A percentile compares a stretch with the other conserved stretches of the same genome.
Conservation (phyloP, 2,797 vertebrate genomes). For the Sphaeramia orbicularis region DNA sequence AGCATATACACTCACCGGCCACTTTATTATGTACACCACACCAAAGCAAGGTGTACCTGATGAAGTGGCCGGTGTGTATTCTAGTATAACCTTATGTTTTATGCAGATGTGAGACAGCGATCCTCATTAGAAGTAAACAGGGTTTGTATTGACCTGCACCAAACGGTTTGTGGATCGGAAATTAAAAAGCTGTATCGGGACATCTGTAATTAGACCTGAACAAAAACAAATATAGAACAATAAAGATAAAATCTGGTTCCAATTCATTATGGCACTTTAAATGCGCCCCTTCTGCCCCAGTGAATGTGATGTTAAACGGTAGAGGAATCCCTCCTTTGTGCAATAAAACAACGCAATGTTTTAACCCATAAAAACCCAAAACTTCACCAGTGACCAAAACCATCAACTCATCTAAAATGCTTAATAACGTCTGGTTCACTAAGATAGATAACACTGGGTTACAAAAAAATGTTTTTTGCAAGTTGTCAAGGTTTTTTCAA, state of each 20-base stretch:
- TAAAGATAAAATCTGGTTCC: neutral
- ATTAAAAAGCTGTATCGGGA: conserved; percentile 11
- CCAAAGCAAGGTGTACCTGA: too few species aligned
- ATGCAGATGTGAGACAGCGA: neutral
- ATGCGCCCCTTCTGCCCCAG: neutral
- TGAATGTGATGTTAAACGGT: neutral
- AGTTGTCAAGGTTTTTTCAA: too few species aligned
- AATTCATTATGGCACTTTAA: conserved; percentile 7
- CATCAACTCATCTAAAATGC: too few species aligned
- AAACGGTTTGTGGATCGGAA: neutral
- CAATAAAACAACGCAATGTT: neutral
- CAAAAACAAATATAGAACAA: neutral
- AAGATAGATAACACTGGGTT: too few species aligned
- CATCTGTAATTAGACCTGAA: conserved; percentile 7
- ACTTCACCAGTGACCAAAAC: too few species aligned
- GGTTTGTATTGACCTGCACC: neutral
- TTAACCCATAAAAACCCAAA: neutral
- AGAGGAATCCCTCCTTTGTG: neutral
- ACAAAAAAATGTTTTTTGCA: too few species aligned
- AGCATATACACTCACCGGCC: too few species aligned
- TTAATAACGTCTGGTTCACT: too few species aligned
- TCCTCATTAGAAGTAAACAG: neutral
- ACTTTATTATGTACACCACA: too few species aligned
- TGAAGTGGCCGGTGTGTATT: too few species aligned
- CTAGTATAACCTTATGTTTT: neutral